These are phyloP conservation scores for Noctuana brunneofusca DNA, from an alignment of 2,888 invertebrate species.

Conservation along the genomic window DNA sequence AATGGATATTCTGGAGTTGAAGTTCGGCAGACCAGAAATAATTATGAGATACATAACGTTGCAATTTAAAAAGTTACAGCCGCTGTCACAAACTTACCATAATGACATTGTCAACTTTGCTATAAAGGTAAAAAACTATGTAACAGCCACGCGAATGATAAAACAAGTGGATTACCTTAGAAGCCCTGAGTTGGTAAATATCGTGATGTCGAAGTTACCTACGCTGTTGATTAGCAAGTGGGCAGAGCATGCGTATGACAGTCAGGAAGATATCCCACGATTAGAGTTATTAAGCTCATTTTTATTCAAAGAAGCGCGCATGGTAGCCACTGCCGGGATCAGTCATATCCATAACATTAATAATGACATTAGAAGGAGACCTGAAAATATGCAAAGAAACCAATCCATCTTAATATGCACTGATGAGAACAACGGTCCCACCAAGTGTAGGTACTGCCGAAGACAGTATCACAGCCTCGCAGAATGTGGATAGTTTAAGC, in stretches of 20 bases:
- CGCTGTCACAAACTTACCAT: neutral
- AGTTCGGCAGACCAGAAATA: conserved; percentile 42
- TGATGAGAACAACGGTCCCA: neutral
- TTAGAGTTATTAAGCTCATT: neutral
- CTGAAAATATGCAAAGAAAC: neutral
- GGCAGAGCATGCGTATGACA: neutral
- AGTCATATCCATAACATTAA: conserved; percentile 25
- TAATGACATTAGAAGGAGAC: neutral
- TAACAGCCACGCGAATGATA: neutral
- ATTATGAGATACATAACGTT: conserved; percentile 2
- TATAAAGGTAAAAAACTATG: conserved; percentile 5
- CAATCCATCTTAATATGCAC: conserved; percentile 16
- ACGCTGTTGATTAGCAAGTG: neutral
- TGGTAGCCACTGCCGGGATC: conserved; percentile 27
- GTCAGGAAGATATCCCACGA: neutral
- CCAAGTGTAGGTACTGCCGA: conserved; percentile 5
- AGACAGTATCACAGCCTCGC: neutral
- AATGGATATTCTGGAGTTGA: conserved; percentile 40
- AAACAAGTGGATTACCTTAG: conserved; percentile 1
- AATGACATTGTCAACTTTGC: conserved; percentile 9
- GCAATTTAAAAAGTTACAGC: conserved; percentile 2
- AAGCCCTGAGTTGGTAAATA: conserved; percentile 7
- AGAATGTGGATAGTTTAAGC: conserved; percentile 8
- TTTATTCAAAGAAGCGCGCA: conserved; percentile 25
- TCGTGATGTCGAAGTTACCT: conserved; percentile 4